Evolutionary conservation across 92 coral and sea anemone species (phyloP), one percentile per base, ranked within the genome.

Genomic region (Porites lobata): DNA sequence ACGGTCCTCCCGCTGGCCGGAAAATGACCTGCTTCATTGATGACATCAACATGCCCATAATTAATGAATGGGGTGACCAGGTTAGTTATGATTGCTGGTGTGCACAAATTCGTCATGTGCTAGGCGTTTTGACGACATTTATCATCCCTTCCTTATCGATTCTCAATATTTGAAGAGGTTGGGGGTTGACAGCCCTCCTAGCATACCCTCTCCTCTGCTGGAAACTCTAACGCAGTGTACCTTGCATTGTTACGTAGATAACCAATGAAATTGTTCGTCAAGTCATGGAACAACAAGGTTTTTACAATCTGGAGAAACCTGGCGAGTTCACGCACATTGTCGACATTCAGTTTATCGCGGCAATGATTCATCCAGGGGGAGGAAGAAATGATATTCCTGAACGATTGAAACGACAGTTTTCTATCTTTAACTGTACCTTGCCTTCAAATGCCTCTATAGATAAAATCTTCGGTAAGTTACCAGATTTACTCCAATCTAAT

Each of bases 61-160:
- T 95, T 29, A 95, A 95, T 72, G 98, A 95, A 83, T 95, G 98
- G 98, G 98, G 98, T 9, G 98, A 95, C 62, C 98, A 95, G 96
- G 98, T 92, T 11, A 50, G 75, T 9, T 19, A 51, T 6, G 19
- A 21, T 76, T 1, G 7, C 5, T 38, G 47, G 47, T 38, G 3
- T 38, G 47, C 47, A 38, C 47, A 38, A 38, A 38, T 38, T 38
- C 47, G 47, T 38, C 5, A 38, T 4, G 47, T 38, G 47, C 47
- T 38, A 0, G 0, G 47, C 47, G 6, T 3, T 3, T 0, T 38
- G 47, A 38, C 47, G 47, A 4, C 47, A 38, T 4, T 38, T 38
- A 38, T 38, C 47, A 38, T 38, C 47, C 47, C 47, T 38, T 38
- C 47, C 47, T 38, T 38, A 38, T 38, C 7, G 0, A 4, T 38